These are phyloP conservation scores for Papilio protenor DNA, from an alignment of 2,888 invertebrate genomes.

Conservation along the genomic window DNA sequence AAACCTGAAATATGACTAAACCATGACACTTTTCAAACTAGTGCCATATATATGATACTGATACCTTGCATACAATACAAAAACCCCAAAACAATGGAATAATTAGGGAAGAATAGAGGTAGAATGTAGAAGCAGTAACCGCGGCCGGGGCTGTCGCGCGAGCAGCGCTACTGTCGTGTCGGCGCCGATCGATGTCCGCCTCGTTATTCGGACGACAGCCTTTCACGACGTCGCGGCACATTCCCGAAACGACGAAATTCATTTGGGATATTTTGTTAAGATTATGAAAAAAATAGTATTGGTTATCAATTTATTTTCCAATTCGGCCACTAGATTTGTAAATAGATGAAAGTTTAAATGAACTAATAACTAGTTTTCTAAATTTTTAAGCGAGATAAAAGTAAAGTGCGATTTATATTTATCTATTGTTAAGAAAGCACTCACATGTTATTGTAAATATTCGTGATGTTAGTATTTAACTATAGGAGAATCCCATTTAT, in stretches of 20 bases:
- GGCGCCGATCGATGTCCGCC: slow-evolving; percentile 80
- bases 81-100: not conserved
- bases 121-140: not conserved
- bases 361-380: not conserved
- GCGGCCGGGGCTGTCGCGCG: slow-evolving; percentile 10
- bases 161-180: slow-evolving; percentile 50
- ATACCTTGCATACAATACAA: too few relatives aligned
- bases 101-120: not conserved
- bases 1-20: too few relatives aligned
- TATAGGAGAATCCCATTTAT: slow-evolving; percentile 23
- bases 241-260: slow-evolving; percentile 54
- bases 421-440: not conserved
- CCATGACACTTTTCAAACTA: too few relatives aligned
- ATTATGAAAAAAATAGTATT: not conserved
- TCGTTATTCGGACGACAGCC: slow-evolving; percentile 85
- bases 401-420: not conserved
- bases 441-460: too few relatives aligned
- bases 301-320: not conserved
- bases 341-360: not conserved
- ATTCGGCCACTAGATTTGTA: not conserved
- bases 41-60: too few relatives aligned
- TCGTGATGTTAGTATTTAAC: too few relatives aligned
- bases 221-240: slow-evolving; percentile 76
- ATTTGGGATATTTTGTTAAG: slow-evolving; percentile 15
- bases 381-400: not conserved